Base-by-base conservation (phyloP, 2,888 invertebrate genomes). In the Epiblema foenella region DNA sequence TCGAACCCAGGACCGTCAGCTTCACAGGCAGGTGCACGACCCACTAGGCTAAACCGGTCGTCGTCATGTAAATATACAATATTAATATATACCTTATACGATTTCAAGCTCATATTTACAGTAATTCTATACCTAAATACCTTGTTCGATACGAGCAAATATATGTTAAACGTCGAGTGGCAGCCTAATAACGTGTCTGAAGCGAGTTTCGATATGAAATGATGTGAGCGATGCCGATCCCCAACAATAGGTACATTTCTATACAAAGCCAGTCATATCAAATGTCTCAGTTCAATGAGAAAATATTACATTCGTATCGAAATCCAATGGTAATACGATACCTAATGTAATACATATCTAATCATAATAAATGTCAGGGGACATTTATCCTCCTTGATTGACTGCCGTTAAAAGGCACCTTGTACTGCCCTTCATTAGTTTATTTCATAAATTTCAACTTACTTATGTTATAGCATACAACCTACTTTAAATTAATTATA, bases 261-360 rank as follows among this genome's bases (percentile, higher is more conserved):
- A n/a, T n/a, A 54, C 64, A 64, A 54, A 54, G 52, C 39, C 39
- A 64, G 20, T 54, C 64, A 52, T 39, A 64, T 64, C 64, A 54
- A 54, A 64, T 39, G 39, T 39, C 17, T 15, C 63, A 52, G 63
- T 54, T 64, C 54, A 39, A 64, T 64, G 64, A 24, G 64, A 64
- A 64, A 64, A 68, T 59, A 59, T 68, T 51, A 58, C 52, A 20
- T 54, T 51, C n/a, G 60, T 49, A 17, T 57, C 29, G 46, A 62
- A 29, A 33, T 18, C 49, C 15, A 51, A 33, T 39, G 20, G 15
- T 57, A 12, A 54, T 57, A 42, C 33, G 49, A 51, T 18, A 8
- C n/a, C n/a, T n/a, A n/a, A n/a, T n/a, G n/a, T n/a, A n/a, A n/a
- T n/a, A n/a, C n/a, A n/a, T n/a, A n/a, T n/a, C n/a, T 51, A 63